phyloP scores from a whole-genome alignment of 2,888 invertebrate genomes.

The Nephrotoma appendiculata region DNA sequence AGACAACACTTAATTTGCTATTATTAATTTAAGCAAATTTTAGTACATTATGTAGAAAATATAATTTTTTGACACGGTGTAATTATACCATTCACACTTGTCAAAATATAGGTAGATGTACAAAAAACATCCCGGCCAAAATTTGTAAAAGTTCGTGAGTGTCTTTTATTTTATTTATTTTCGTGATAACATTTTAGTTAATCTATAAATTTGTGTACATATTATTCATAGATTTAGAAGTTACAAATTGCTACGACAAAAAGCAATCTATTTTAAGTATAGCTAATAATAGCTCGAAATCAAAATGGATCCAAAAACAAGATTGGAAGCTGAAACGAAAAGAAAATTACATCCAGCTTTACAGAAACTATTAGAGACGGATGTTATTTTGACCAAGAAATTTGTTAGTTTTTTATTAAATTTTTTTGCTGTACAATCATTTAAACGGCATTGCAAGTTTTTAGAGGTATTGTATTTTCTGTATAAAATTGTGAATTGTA shows the following conservation, averaged over 20 bases:
- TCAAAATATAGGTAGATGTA: too few species aligned
- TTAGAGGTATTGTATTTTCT: slow-evolving; percentile 18
- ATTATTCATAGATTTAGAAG: too few species aligned
- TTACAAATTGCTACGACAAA: not conserved
- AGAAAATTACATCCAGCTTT: slow-evolving; percentile 9
- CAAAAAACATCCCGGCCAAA: too few species aligned
- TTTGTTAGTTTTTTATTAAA: slow-evolving; percentile 22
- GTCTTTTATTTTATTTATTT: too few species aligned
- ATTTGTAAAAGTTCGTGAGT: too few species aligned
- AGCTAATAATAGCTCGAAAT: not conserved
- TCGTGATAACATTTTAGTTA: too few species aligned
- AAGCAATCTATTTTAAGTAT: not conserved
- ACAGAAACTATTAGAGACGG: slow-evolving; percentile 19
- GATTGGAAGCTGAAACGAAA: not conserved
- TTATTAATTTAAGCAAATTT: too few species aligned
- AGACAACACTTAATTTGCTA: too few species aligned
- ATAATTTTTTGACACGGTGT: too few species aligned
- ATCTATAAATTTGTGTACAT: too few species aligned
- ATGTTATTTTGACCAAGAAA: slow-evolving; percentile 22
- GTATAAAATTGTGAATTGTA: not conserved
- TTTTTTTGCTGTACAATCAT: slow-evolving; percentile 22
- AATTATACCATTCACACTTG: too few species aligned
- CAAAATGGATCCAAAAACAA: slow-evolving; percentile 2
- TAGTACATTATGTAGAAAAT: too few species aligned
- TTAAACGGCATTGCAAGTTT: slow-evolving; percentile 24